Evolutionary conservation across 2,797 vertebrate species (phyloP).

Genomic region (Gobionotothen gibberifrons): DNA sequence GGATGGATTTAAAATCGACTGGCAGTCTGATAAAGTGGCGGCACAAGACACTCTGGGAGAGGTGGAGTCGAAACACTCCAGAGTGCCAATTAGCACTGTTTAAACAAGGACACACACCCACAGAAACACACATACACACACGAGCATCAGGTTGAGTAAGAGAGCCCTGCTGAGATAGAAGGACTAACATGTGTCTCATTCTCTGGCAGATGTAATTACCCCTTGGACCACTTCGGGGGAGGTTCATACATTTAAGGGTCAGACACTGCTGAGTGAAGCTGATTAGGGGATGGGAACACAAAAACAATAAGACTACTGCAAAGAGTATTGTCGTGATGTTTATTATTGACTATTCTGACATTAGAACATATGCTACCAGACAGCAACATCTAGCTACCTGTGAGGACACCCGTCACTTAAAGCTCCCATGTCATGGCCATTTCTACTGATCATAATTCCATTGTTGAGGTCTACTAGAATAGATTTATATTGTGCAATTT

Average conservation of each 20-base stretch:
- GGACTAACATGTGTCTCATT: constrained; percentile 48
- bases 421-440: too few species aligned
- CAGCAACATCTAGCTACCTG: too few species aligned
- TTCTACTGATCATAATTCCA: too few species aligned
- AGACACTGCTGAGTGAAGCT: constrained; percentile 52
- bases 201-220: constrained; percentile 72
- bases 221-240: constrained; percentile 45
- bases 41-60: constrained; percentile 49
- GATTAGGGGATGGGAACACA: constrained; percentile 49
- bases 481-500: too few species aligned
- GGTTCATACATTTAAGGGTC: constrained; percentile 63
- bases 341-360: too few species aligned
- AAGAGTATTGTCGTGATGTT: too few species aligned
- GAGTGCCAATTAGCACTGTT: constrained; percentile 71
- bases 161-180: constrained; percentile 50
- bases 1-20: constrained; percentile 45
- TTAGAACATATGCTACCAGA: too few species aligned
- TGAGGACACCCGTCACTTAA: too few species aligned
- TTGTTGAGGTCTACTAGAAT: too few species aligned
- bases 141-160: constrained; percentile 19
- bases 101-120: constrained; percentile 48
- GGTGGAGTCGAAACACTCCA: constrained; percentile 57
- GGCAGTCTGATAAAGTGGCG: constrained; percentile 45
- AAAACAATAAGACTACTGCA: constrained; percentile 28
- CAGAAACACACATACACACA: constrained; percentile 19